Evolutionary conservation across 2,113 vertebrate genomes (phyloP).

Genomic region (Haemorhous mexicanus): DNA sequence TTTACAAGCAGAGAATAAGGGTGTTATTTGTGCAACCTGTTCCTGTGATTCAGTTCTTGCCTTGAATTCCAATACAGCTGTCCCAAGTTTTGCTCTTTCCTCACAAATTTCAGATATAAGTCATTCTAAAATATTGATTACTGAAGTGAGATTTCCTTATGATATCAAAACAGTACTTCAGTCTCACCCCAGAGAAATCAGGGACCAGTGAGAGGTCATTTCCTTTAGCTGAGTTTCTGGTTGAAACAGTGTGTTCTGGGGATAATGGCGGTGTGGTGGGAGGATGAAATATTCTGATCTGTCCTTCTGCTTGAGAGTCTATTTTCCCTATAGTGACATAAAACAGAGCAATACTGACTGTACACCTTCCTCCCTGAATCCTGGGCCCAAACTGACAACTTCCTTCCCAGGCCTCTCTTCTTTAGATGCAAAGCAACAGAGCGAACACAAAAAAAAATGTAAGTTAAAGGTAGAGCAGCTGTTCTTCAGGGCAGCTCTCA

Average conservation of each 20-base stretch:
- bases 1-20: not conserved
- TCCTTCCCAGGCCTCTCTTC: not conserved
- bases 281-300: not conserved
- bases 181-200: not conserved
- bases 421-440: not conserved
- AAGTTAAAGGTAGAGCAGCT: not conserved
- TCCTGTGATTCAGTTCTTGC: not conserved
- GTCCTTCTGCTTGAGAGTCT: not conserved
- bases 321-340: not conserved
- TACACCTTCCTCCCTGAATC: not conserved
- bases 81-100: not conserved
- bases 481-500: not conserved
- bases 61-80: not conserved
- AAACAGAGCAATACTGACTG: accelerated
- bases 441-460: not conserved
- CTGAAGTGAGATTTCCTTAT: not conserved
- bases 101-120: not conserved
- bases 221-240: not conserved
- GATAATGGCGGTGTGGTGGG: accelerated
- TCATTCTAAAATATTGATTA: not conserved
- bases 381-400: not conserved
- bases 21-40: not conserved
- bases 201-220: not conserved
- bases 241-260: not conserved
- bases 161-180: not conserved